Evolutionary conservation across 2,888 invertebrate species (phyloP), one percentile per base, ranked within the genome.

Genomic region (Xanthia icteritia): DNA sequence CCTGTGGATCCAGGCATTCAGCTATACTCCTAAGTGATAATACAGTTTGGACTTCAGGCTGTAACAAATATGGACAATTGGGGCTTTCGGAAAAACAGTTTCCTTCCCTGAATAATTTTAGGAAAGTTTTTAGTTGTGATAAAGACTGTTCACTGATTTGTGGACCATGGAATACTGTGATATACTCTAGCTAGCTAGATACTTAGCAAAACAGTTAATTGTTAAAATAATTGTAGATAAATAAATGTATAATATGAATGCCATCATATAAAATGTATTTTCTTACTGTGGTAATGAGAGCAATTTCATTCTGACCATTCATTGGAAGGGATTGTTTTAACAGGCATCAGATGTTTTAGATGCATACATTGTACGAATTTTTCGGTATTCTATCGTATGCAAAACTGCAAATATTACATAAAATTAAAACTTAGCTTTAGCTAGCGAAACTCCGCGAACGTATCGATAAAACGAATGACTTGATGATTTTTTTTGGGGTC

Each of bases 21-120:
- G 96, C 98, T 81, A 95, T 98, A 73, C 90, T 98, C 85, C 95
- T 98, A 97, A 98, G 97, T 83, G 97, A 98, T 89, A 97, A 97
- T 27, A 94, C 97, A 56, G 90, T 99, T 23, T 98, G 98, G 97
- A 98, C 98, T 0, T 97, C 97, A 91, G 99, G 99, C 23, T 98
- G 97, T 97, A 99, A 99, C 94, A 97, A 97, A 89, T 98, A 98
- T 94, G 98, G 98, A 2, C 99, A 99, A 91, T 92, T 99, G 66
- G 98, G 98, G 20, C 89, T 96, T 72, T 88, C 92, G 39, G 88
- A 90, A 51, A 87, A 93, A 48, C 90, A 86, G 31, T 84, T 88
- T 78, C 93, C 93, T n/a, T 89, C 85, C 58, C 74, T 93, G 4
- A 89, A 91, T 78, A 84, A 82, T 89, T 96, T 94, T 83, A 94